Percentiles rank a stretch among this genome's conserved stretches.
phyloP scores from a whole-genome alignment of 1,140 invertebrate genomes.

The Drosophila ercepeae region DNA sequence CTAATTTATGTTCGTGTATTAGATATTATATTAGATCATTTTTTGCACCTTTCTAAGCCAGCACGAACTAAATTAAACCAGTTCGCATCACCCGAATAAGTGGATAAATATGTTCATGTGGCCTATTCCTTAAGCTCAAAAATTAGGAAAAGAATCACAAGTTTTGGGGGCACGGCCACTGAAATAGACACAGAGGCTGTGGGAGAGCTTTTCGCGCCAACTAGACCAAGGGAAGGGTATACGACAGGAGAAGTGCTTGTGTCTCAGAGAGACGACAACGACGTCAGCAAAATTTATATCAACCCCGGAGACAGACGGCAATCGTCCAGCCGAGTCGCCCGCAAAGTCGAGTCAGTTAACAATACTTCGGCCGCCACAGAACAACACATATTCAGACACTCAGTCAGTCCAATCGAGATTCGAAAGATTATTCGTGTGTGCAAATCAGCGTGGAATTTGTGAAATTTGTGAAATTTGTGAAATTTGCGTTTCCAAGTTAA shows the following conservation, averaged over 20 bases:
- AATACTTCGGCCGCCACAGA: constrained; percentile 71
- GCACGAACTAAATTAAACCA: background rate
- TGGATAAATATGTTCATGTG: background rate
- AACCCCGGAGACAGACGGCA: constrained; percentile 25
- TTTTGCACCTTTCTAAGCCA: background rate
- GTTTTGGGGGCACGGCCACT: constrained; percentile 60
- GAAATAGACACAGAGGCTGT: constrained; percentile 36
- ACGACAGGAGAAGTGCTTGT: background rate
- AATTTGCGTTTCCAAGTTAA: constrained; percentile 25
- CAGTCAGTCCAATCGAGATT: constrained; percentile 14
- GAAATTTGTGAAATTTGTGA: constrained; percentile 70
- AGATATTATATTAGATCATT: background rate
- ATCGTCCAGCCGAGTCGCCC: constrained; percentile 44
- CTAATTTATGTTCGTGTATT: no score
- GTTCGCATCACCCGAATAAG: background rate
- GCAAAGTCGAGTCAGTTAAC: constrained; percentile 52
- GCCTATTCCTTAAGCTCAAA: constrained; percentile 8
- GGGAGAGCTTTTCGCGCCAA: constrained; percentile 2
- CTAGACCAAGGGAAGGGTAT: constrained; percentile 5
- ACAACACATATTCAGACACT: constrained; percentile 57
- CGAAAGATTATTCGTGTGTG: constrained; percentile 33
- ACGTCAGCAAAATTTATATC: constrained; percentile 47
- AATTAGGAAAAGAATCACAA: constrained; percentile 1
- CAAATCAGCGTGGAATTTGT: constrained; percentile 59
- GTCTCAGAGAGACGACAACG: background rate